Conservation (phyloP, 2,888 invertebrate genomes). For the Apamea sordens region DNA sequence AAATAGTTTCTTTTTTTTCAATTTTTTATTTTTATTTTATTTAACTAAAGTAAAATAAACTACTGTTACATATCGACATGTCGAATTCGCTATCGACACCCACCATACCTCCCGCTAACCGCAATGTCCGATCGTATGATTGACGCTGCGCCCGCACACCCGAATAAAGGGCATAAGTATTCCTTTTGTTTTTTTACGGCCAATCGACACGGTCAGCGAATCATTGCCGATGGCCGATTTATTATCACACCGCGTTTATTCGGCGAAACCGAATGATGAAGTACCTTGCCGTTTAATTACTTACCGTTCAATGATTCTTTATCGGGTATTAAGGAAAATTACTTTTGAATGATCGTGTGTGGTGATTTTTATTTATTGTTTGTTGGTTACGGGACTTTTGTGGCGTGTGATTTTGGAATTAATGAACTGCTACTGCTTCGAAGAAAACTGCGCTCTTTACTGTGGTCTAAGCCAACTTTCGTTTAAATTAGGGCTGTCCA, state of each 20-base stretch:
- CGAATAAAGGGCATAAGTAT: constrained; percentile 67
- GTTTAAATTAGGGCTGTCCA: no score
- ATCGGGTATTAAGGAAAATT: constrained; percentile 66
- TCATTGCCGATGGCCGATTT: constrained; percentile 75
- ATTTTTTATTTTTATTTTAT: neutral
- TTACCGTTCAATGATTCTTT: constrained; percentile 58
- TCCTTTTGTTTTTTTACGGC: constrained; percentile 74
- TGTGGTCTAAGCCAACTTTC: no score
- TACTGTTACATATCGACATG: constrained; percentile 9
- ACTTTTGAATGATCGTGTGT: constrained; percentile 61
- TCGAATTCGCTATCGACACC: constrained; percentile 47
- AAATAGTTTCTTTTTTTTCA: no score
- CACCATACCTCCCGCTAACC: constrained; percentile 41
- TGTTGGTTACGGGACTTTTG: constrained; percentile 45
- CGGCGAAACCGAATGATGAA: constrained; percentile 73
- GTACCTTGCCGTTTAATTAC: no score
- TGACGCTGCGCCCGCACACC: constrained; percentile 77
- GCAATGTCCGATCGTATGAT: constrained; percentile 71
- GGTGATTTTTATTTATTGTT: constrained; percentile 54
- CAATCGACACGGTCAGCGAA: constrained; percentile 66
- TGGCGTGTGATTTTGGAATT: constrained; percentile 2
- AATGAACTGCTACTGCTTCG: no score
- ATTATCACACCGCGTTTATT: constrained; percentile 74
- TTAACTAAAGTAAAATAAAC: no score
- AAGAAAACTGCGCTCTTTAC: no score